These are phyloP conservation scores for Cyclophora albipunctata DNA, from an alignment of 2,888 invertebrate species.

Conservation along the genomic window DNA sequence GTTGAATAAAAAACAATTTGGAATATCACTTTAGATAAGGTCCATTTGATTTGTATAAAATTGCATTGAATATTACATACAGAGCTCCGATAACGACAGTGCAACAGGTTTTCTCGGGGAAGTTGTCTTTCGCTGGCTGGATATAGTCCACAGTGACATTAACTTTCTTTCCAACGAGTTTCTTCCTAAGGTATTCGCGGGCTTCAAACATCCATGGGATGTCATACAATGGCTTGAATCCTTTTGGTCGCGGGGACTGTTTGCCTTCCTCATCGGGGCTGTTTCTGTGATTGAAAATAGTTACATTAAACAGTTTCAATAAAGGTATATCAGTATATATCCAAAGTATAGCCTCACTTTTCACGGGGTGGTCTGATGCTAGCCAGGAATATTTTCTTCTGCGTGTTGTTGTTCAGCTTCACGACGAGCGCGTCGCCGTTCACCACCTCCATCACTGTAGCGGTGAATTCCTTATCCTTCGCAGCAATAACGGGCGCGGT, in stretches of 20 bases:
- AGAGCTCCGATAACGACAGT: conserved; percentile 85
- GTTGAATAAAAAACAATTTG: neutral
- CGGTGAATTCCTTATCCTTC: conserved; percentile 88
- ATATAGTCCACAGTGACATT: conserved; percentile 95
- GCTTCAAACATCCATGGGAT: conserved; percentile 99
- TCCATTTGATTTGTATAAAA: too few species aligned
- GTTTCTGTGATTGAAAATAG: conserved; percentile 32
- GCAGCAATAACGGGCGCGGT: conserved; percentile 81
- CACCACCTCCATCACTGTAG: conserved; percentile 90
- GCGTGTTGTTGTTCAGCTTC: conserved; percentile 83
- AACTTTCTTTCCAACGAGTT: conserved; percentile 95
- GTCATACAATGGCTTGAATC: conserved; percentile 94
- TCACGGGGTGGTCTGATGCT: conserved; percentile 96
- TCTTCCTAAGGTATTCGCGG: conserved; percentile 96
- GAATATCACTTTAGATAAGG: neutral
- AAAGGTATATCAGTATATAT: neutral
- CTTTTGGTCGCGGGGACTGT: conserved; percentile 80
- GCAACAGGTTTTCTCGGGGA: conserved; percentile 96
- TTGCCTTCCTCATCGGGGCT: conserved; percentile 80
- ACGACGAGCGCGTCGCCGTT: conserved; percentile 96
- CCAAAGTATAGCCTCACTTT: conserved; percentile 43
- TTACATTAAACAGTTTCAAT: neutral
- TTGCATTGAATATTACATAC: conserved; percentile 35
- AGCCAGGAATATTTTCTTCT: conserved; percentile 95
- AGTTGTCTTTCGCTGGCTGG: conserved; percentile 94